Evolutionary conservation across 2,113 vertebrate genomes (phyloP).

Genomic region (human): GRCh38 chr22:26835501-26836000

Average conservation of each 20-base stretch:
- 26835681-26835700: not conserved
- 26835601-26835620: not conserved
- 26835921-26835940: not conserved
- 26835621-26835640: not conserved
- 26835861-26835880: not conserved
- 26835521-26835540: too few relatives aligned
- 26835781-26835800: not conserved
- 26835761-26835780: not conserved
- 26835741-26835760: not conserved
- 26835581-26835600: not conserved
- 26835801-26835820: not conserved
- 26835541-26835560: too few relatives aligned
- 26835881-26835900: not conserved
- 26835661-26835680: not conserved
- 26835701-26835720: not conserved
- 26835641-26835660: not conserved
- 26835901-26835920: not conserved
- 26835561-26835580: not conserved
- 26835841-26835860: not conserved
- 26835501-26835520: not conserved
- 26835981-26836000: not conserved
- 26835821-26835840: not conserved
- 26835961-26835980: not conserved
- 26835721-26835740: not conserved
- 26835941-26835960: not conserved